A percentile compares a stretch with the other conserved stretches of the same genome.
Evolutionary conservation across 2,797 vertebrate genomes (phyloP).

Genomic region (Steatocranus sp.): DNA sequence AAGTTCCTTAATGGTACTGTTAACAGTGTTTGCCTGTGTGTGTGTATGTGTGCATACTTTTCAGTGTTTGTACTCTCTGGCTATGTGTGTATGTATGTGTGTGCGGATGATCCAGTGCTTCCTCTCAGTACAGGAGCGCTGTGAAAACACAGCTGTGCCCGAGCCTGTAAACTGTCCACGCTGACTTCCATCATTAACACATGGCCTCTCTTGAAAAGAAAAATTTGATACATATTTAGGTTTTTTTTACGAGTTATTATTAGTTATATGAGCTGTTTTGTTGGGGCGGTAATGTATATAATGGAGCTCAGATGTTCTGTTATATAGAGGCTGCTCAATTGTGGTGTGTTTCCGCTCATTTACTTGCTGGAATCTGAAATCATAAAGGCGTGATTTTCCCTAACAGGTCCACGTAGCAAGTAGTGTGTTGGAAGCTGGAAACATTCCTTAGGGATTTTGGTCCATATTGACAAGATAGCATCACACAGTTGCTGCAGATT

Average conservation of each 20-base stretch:
- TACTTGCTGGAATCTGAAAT: neutral
- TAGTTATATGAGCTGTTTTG: conserved; percentile 50
- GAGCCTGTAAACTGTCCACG: neutral
- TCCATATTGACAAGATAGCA: neutral
- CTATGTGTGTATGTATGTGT: neutral
- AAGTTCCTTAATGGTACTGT: conserved; percentile 54
- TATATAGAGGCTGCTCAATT: neutral
- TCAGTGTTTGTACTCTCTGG: neutral
- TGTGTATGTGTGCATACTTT: conserved; percentile 1
- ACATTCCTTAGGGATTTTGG: neutral
- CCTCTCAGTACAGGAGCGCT: neutral
- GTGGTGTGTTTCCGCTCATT: neutral
- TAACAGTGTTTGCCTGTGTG: conserved; percentile 28
- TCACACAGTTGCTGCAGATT: neutral
- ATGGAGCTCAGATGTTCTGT: conserved; percentile 28
- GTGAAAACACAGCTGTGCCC: conserved; percentile 33
- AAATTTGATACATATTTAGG: conserved; percentile 34
- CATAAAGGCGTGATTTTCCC: neutral
- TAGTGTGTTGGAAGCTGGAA: neutral
- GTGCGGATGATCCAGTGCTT: neutral
- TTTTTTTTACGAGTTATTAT: conserved; percentile 27
- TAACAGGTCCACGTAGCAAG: neutral
- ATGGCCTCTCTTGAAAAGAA: conserved; percentile 23
- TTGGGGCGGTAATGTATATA: conserved; percentile 14
- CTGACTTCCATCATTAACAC: conserved; percentile 43